phyloP scores from a whole-genome alignment of 2,797 vertebrate species.

The Triplophysa yarkandensis region DNA sequence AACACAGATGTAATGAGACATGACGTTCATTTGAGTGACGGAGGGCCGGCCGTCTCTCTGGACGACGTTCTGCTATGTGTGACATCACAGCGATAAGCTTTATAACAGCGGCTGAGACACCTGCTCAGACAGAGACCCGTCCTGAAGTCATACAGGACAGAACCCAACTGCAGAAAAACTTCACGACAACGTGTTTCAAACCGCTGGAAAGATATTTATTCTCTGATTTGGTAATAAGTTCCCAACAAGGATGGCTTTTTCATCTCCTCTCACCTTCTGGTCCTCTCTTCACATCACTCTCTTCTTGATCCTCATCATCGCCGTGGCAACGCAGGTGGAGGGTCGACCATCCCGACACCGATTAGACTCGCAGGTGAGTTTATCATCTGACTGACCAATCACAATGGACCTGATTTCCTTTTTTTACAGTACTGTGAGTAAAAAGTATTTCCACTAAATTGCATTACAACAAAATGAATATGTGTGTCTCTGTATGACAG shows the following conservation, averaged over 20 bases:
- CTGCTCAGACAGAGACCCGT: conserved; percentile 48
- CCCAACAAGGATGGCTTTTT: conserved; percentile 62
- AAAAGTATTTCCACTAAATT: no score
- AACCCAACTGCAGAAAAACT: conserved; percentile 8
- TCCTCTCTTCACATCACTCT: conserved; percentile 18
- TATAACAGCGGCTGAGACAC: conserved; percentile 28
- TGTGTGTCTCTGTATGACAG: no score
- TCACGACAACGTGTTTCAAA: neutral
- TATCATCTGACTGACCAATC: neutral
- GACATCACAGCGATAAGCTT: conserved; percentile 52
- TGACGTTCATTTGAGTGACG: neutral
- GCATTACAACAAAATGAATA: no score
- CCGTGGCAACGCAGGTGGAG: conserved; percentile 53
- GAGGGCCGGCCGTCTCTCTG: conserved; percentile 38
- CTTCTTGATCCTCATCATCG: conserved; percentile 59
- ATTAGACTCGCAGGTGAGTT: conserved; percentile 65
- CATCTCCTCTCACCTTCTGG: conserved; percentile 28
- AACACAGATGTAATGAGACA: neutral
- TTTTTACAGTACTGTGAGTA: no score
- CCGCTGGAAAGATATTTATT: conserved; percentile 5
- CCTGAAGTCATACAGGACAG: conserved; percentile 58
- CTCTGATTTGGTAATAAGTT: neutral
- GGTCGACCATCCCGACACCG: conserved; percentile 50
- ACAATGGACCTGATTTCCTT: neutral
- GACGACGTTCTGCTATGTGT: conserved; percentile 50